Evolutionary conservation across 2,797 vertebrate genomes (phyloP).

Genomic region (Sebastes cheni): DNA sequence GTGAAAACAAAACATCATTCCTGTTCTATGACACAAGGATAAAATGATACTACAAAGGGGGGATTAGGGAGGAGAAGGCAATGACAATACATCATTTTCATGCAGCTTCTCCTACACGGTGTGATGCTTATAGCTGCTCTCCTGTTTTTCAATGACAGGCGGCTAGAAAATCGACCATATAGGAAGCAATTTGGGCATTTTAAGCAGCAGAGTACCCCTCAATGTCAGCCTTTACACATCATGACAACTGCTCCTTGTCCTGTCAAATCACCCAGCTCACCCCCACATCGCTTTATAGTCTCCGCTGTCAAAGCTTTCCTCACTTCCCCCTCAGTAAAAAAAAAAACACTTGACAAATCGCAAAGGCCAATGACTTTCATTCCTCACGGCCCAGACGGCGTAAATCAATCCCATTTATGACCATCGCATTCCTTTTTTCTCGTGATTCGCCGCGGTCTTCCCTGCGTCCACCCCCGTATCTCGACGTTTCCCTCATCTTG

Average conservation of each 20-base stretch:
- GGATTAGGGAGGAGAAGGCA: background rate
- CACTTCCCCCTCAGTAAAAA: constrained; percentile 12
- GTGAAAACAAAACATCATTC: constrained; percentile 31
- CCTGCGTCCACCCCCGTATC: constrained; percentile 30
- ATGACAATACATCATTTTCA: constrained; percentile 16
- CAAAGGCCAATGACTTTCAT: constrained; percentile 31
- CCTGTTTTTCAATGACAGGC: background rate
- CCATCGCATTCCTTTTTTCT: constrained; percentile 55
- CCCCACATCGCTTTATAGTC: background rate
- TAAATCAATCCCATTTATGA: constrained; percentile 63
- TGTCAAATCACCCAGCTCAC: constrained; percentile 3
- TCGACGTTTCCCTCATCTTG: constrained; percentile 29
- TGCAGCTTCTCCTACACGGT: background rate
- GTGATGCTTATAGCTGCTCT: background rate
- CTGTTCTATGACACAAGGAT: background rate
- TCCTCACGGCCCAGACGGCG: constrained; percentile 27
- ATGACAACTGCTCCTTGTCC: constrained; percentile 19
- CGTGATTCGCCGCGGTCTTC: constrained; percentile 50
- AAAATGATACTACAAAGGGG: background rate
- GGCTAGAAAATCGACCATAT: background rate
- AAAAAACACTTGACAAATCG: constrained; percentile 26
- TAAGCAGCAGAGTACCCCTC: background rate
- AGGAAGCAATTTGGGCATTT: constrained; percentile 2
- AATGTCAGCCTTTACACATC: background rate
- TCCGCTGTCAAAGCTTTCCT: constrained; percentile 23